These are phyloP conservation scores for Alloplasta piceator DNA, from an alignment of 2,888 invertebrate species.

Conservation along the genomic window DNA sequence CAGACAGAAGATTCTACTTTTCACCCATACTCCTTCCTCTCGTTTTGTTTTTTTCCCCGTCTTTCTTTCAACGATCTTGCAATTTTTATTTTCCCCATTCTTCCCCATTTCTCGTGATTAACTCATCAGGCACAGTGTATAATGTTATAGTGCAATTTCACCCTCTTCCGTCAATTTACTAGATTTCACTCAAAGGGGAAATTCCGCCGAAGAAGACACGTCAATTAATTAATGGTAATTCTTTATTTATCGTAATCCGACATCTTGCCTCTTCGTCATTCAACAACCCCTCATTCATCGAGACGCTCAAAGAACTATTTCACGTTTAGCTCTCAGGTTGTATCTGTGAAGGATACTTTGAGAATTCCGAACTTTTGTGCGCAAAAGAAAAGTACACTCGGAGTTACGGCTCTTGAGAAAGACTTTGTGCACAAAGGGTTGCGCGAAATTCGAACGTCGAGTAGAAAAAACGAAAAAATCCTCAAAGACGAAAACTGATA, in stretches of 20 bases:
- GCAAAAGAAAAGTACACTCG: no score
- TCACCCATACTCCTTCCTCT: constrained; percentile 1
- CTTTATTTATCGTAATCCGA: not conserved
- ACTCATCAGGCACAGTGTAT: constrained; percentile 2
- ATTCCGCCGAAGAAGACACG: not conserved
- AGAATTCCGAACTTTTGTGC: no score
- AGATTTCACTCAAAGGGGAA: not conserved
- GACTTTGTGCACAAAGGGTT: no score
- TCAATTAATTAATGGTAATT: constrained; percentile 5
- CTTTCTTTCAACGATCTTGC: constrained; percentile 12
- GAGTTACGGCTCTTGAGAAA: no score
- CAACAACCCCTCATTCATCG: no score
- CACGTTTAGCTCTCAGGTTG: no score
- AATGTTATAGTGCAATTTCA: constrained; percentile 4
- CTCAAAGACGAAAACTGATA: no score
- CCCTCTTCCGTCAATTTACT: constrained; percentile 6
- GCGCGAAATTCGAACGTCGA: no score
- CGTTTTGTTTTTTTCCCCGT: constrained; percentile 4
- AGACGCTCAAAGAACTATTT: no score
- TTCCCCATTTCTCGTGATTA: constrained; percentile 15
- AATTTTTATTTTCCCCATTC: constrained; percentile 12
- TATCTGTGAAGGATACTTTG: no score
- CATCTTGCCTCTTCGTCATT: no score
- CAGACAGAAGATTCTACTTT: constrained; percentile 37
- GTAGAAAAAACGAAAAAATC: no score